phyloP scores from a whole-genome alignment of 2,113 vertebrate genomes.

The Nanger granti region DNA sequence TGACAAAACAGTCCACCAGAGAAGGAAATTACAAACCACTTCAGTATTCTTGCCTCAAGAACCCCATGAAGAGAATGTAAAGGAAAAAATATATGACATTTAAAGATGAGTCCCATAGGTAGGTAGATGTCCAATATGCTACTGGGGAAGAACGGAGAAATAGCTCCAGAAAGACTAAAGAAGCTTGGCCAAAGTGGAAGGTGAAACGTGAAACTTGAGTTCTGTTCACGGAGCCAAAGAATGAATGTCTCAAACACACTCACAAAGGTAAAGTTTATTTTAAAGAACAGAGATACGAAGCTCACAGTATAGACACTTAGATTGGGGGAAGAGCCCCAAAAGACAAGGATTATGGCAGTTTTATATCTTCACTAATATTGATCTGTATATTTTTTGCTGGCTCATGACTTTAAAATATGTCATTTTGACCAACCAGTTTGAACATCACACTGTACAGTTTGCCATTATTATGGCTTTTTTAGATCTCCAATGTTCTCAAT shows the following conservation, averaged over 20 bases:
- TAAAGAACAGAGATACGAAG: background rate
- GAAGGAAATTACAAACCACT: background rate
- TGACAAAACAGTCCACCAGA: background rate
- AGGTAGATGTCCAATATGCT: background rate
- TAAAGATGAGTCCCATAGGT: background rate
- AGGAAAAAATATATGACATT: background rate
- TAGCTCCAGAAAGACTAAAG: background rate
- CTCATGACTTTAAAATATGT: background rate
- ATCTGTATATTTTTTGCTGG: background rate
- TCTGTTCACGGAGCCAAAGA: rapidly evolving
- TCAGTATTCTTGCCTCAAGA: background rate
- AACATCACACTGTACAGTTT: rapidly evolving
- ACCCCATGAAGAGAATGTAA: background rate
- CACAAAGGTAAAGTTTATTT: background rate
- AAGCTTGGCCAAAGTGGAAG: background rate
- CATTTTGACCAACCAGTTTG: background rate
- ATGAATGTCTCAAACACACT: background rate
- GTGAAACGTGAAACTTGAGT: background rate
- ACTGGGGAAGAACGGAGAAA: background rate
- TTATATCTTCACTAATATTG: background rate
- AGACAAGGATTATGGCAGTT: background rate
- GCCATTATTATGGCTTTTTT: background rate
- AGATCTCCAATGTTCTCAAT: background rate
- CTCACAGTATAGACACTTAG: background rate
- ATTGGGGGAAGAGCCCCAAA: background rate